Conservation (phyloP, 1,140 invertebrate genomes). For the Magallana gigas region DNA sequence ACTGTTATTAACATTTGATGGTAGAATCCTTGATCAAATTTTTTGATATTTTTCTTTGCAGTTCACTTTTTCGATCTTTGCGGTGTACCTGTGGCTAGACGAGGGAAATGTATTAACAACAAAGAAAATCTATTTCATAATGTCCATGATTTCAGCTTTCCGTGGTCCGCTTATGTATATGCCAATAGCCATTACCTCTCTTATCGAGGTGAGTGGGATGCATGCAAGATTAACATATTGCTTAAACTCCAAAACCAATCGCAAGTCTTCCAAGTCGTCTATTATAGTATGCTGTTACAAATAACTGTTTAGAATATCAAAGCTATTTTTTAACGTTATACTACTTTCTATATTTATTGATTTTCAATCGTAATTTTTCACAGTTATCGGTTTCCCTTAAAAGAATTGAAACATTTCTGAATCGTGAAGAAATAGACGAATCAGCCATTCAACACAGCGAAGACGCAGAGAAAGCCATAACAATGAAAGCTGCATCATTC, state of each 20-base stretch:
- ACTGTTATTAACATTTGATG: neutral
- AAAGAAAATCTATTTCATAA: no score
- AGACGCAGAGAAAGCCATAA: slow-evolving; percentile 67
- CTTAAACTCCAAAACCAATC: no score
- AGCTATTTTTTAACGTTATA: no score
- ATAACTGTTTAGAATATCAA: no score
- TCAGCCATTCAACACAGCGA: neutral
- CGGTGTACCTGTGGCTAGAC: neutral
- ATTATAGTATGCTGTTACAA: no score
- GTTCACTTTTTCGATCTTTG: neutral
- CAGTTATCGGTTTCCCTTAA: slow-evolving; percentile 58
- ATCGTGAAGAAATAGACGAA: slow-evolving; percentile 60
- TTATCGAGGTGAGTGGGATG: no score
- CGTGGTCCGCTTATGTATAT: no score
- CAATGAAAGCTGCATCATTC: slow-evolving; percentile 78
- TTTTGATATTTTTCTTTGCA: neutral
- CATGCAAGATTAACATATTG: no score
- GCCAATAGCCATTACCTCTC: no score
- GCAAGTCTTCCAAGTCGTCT: no score
- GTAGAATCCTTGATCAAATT: neutral
- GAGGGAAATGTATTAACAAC: neutral
- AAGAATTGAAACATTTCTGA: slow-evolving; percentile 60
- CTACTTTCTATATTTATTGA: no score
- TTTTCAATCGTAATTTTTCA: neutral
- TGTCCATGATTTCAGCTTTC: no score